A percentile compares a stretch with the other conserved stretches of the same genome.
Conservation (phyloP, 1,140 invertebrate species). For the Zaprionus kolodkinae region DNA sequence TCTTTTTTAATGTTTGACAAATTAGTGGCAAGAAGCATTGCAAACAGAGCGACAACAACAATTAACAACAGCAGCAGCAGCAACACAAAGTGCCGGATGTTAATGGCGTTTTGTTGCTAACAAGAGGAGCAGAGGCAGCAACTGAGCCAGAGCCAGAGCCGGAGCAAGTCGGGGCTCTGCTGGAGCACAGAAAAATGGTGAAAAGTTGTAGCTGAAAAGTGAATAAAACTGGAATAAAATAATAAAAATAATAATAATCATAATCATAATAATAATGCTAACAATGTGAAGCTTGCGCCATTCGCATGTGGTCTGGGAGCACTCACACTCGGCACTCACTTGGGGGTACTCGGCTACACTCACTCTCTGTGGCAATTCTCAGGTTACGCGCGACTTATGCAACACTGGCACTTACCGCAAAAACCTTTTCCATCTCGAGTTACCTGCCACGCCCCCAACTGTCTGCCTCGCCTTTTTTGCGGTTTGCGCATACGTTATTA, state of each 20-base stretch:
- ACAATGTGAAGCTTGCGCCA: constrained; percentile 29
- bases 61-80: constrained; percentile 1
- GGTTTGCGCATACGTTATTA: not conserved
- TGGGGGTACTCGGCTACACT: not conserved
- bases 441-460: constrained; percentile 18
- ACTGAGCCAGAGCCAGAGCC: constrained; percentile 24
- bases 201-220: constrained; percentile 40
- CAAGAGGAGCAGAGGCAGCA: constrained; percentile 15
- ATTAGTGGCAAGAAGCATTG: constrained; percentile 65
- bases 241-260: constrained; percentile 36
- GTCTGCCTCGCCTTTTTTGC: not conserved
- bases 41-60: constrained; percentile 42
- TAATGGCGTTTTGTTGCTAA: constrained; percentile 65
- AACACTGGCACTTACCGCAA: constrained; percentile 38
- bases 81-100: constrained; percentile 65
- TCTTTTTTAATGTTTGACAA: constrained; percentile 77
- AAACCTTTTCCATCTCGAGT: constrained; percentile 33
- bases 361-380: constrained; percentile 17
- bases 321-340: too few relatives aligned
- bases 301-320: constrained; percentile 21
- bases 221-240: constrained; percentile 49
- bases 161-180: constrained; percentile 10
- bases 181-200: constrained; percentile 34
- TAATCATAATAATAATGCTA: not conserved
- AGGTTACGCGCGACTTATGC: constrained; percentile 41